Conservation (phyloP, 92 coral and sea anemone species). For the Paramuricea clavata region DNA sequence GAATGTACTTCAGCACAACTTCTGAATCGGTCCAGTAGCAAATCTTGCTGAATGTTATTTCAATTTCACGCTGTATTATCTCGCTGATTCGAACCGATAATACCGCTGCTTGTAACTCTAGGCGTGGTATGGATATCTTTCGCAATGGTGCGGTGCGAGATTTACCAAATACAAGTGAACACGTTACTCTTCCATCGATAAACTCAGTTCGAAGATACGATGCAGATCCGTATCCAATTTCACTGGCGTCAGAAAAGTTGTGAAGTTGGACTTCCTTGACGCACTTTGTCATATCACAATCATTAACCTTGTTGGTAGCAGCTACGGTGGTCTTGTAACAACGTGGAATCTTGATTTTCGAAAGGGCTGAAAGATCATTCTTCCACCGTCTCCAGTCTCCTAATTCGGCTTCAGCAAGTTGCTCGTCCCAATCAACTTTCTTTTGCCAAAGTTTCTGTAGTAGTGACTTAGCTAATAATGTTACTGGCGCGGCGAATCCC, state of each 20-base stretch:
- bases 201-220: not conserved
- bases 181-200: not conserved
- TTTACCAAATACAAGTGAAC: conserved; percentile 13
- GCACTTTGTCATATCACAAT: not conserved
- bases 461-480: not conserved
- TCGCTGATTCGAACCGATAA: not conserved
- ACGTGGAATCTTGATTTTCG: not conserved
- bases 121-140: conserved; percentile 1
- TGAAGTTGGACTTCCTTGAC: conserved; percentile 29
- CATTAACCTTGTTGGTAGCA: not conserved
- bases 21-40: no score
- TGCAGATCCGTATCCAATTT: not conserved
- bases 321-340: not conserved
- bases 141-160: conserved; percentile 6
- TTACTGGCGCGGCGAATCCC: not conserved
- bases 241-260: conserved; percentile 31
- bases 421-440: not conserved
- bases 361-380: not conserved
- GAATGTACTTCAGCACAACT: no score
- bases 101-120: conserved; percentile 22
- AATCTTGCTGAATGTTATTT: not conserved
- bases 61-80: not conserved
- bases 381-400: not conserved
- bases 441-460: not conserved
- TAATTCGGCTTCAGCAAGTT: not conserved